A percentile compares a stretch with the other conserved stretches of the same genome.
phyloP scores from a whole-genome alignment of 1,140 invertebrate genomes.

The Calycopis cecrops region DNA sequence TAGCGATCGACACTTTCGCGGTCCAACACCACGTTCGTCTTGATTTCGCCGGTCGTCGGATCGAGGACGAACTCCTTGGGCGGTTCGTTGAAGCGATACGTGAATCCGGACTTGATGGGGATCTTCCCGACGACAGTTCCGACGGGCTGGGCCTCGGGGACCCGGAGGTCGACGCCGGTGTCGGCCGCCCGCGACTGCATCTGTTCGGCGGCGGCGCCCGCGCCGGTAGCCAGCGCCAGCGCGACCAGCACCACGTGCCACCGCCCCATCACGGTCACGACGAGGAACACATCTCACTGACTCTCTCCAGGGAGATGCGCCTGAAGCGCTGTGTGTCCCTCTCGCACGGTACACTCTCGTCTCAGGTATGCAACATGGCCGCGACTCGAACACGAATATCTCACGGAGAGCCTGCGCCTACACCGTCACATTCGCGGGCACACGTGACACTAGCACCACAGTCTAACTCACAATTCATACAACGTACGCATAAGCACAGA shows the following conservation, averaged over 20 bases:
- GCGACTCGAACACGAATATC: conserved; percentile 70
- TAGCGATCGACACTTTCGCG: conserved; percentile 89
- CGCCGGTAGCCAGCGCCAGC: conserved; percentile 59
- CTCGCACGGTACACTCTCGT: conserved; percentile 65
- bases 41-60: conserved; percentile 87
- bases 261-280: conserved; percentile 67
- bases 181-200: conserved; percentile 92
- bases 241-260: conserved; percentile 68
- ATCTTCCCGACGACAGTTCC: conserved; percentile 90
- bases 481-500: conserved; percentile 16
- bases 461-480: conserved; percentile 22
- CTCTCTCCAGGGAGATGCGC: conserved; percentile 47
- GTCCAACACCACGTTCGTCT: conserved; percentile 87
- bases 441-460: conserved; percentile 66
- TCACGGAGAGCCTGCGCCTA: conserved; percentile 69
- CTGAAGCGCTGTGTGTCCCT: conserved; percentile 59
- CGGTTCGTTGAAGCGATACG: conserved; percentile 93
- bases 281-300: conserved; percentile 54
- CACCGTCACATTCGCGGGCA: conserved; percentile 70
- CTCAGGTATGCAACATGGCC: conserved; percentile 72
- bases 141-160: conserved; percentile 87
- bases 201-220: conserved; percentile 73
- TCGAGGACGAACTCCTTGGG: conserved; percentile 89
- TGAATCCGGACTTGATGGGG: conserved; percentile 90
- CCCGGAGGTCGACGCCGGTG: conserved; percentile 88